Evolutionary conservation across 2,888 invertebrate genomes (phyloP), one percentile per base, ranked within the genome.

Genomic region (Pheosia tremula): DNA sequence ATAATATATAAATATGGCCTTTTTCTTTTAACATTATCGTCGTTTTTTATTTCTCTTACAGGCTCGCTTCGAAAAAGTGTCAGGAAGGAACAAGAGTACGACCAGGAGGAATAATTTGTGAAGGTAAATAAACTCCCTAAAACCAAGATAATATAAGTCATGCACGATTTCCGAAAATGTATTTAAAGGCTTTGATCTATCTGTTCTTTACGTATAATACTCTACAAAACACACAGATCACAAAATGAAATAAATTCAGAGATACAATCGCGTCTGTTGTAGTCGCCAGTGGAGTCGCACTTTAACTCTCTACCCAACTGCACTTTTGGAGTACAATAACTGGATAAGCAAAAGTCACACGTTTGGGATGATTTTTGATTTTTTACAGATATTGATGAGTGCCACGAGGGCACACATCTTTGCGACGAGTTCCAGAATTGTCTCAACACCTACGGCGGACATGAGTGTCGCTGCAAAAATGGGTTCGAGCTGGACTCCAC

Each of bases 331-430:
- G 24, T 24, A 24, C 2, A 24, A 24, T 24, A 24, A 24, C 24
- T 24, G 24, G 24, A 24, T 24, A 24, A 24, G 24, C 24, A 24
- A 24, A 24, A 24, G 24, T 24, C 24, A 24, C 24, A 24, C 24
- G 0, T 24, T 1, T 24, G 24, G 24, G 2, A 47, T 11, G 9
- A 5, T 11, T 4, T 11, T 11, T n/a, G 0, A 47, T 47, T 45
- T 11, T 10, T 50, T 56, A 0, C 79, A 91, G 99, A 99, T 83
- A 96, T 99, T 24, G 96, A 99, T 82, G 99, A 99, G 85, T 99
- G 99, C 63, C 86, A 89, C 0, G 94, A 94, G 68, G 92, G 92
- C 8, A 78, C 84, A 0, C 93, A 94, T 66, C 83, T 94, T 4
- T 94, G 94, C 60, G 93, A 94, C 62, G 86, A 86, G 57, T 93